Evolutionary conservation across 2,888 invertebrate species (phyloP).

Genomic region (Lutraria lutraria): DNA sequence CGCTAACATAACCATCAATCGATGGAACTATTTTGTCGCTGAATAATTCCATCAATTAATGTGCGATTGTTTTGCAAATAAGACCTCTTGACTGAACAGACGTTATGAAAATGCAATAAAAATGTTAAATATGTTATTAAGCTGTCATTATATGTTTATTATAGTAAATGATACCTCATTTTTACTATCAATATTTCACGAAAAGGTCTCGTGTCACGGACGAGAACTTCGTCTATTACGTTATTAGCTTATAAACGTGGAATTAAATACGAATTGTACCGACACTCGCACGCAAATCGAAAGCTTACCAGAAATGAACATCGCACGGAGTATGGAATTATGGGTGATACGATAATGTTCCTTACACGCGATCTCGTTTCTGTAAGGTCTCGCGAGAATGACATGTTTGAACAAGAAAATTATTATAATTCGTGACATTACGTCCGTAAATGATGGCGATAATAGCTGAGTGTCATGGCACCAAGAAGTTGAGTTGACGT

Average conservation of each 20-base stretch:
- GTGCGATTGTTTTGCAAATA: slow-evolving; percentile 46
- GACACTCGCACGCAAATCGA: slow-evolving; percentile 33
- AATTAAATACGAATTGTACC: slow-evolving; percentile 29
- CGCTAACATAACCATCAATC: background rate
- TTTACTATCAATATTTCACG: slow-evolving; percentile 49
- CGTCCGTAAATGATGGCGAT: background rate
- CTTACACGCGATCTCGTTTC: slow-evolving; percentile 17
- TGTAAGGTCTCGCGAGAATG: slow-evolving; percentile 20
- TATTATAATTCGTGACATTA: slow-evolving; percentile 16
- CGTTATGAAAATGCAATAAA: slow-evolving; percentile 49
- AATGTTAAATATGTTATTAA: slow-evolving; percentile 60
- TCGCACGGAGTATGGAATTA: slow-evolving; percentile 1
- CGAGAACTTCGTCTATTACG: slow-evolving; percentile 36
- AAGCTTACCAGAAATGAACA: background rate
- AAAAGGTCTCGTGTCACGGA: slow-evolving; percentile 33
- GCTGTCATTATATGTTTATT: slow-evolving; percentile 60
- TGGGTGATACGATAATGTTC: slow-evolving; percentile 1
- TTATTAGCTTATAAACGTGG: slow-evolving; percentile 43
- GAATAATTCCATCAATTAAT: slow-evolving; percentile 20
- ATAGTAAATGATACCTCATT: slow-evolving; percentile 55
- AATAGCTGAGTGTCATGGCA: slow-evolving; percentile 13
- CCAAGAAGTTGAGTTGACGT: background rate
- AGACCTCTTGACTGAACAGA: slow-evolving; percentile 22
- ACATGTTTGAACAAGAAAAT: slow-evolving; percentile 25
- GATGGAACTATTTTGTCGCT: slow-evolving; percentile 5